phyloP scores from a whole-genome alignment of 2,113 vertebrate species.

The Raja brachyura region DNA sequence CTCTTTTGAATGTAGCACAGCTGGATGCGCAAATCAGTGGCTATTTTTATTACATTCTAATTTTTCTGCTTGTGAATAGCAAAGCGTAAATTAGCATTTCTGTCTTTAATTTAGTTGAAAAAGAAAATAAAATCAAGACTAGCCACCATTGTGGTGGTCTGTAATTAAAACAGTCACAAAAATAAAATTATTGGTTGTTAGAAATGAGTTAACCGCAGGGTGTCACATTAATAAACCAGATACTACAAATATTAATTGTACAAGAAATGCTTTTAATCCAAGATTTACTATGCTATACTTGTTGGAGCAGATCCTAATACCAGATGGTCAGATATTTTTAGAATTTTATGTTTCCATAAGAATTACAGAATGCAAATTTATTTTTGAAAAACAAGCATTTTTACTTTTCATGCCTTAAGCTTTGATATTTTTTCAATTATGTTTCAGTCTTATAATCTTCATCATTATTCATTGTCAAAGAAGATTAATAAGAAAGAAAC shows the following conservation, averaged over 20 bases:
- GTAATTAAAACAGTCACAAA: constrained; percentile 23
- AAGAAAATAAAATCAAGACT: background rate
- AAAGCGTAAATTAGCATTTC: constrained; percentile 8
- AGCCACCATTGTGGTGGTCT: background rate
- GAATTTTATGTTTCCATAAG: constrained; percentile 21
- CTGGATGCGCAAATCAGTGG: background rate
- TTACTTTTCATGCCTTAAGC: constrained; percentile 9
- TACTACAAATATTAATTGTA: constrained; percentile 7
- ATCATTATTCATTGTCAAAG: constrained; percentile 24
- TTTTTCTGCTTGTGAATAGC: background rate
- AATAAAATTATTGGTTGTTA: background rate
- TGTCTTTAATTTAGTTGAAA: background rate
- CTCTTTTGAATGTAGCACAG: background rate
- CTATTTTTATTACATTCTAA: background rate
- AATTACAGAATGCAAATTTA: constrained; percentile 29
- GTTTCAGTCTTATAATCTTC: constrained; percentile 16
- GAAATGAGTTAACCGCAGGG: background rate
- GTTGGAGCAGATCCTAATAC: constrained; percentile 13
- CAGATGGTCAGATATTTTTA: constrained; percentile 27
- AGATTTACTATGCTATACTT: background rate
- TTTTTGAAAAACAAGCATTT: constrained; percentile 11
- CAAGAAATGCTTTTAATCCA: background rate
- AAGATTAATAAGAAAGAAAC: constrained; percentile 23
- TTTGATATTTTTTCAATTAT: constrained; percentile 31
- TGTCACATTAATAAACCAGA: background rate